These are phyloP conservation scores for Gadopsis marmoratus DNA, from an alignment of 2,797 vertebrate genomes.

Conservation along the genomic window DNA sequence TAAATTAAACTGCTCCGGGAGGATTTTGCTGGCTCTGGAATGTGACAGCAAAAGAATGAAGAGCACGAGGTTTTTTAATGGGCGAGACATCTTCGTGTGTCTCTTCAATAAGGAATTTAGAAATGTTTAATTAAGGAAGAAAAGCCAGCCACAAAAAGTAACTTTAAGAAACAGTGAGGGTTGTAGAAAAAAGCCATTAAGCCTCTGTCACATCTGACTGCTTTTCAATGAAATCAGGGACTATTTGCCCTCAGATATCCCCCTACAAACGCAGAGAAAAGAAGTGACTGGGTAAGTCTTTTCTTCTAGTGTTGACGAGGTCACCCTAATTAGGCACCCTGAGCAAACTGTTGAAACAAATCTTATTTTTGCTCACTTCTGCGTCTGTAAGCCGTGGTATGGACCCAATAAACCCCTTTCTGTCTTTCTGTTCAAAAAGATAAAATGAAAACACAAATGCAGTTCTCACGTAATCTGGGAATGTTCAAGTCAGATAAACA, in stretches of 20 bases:
- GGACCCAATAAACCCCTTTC: constrained; percentile 4
- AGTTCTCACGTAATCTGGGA: constrained; percentile 52
- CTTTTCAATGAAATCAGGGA: constrained; percentile 69
- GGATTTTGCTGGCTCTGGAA: constrained; percentile 12
- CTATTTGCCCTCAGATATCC: constrained; percentile 51
- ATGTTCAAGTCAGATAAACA: constrained; percentile 61
- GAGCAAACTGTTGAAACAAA: constrained; percentile 57
- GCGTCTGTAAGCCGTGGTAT: constrained; percentile 32
- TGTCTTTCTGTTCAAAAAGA: constrained; percentile 29
- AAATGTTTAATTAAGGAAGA: constrained; percentile 68
- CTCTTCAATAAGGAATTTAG: constrained; percentile 39
- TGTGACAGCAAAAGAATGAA: constrained; percentile 20
- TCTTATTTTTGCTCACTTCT: constrained; percentile 41
- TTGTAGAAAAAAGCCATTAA: constrained; percentile 76
- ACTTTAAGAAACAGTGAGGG: constrained; percentile 52
- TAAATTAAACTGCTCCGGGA: constrained; percentile 1
- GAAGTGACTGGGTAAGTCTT: constrained; percentile 32
- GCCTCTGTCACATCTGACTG: constrained; percentile 78
- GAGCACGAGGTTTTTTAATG: constrained; percentile 29
- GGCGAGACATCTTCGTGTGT: constrained; percentile 4
- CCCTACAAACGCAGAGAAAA: constrained; percentile 22
- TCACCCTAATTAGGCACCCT: constrained; percentile 52
- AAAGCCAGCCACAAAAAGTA: constrained; percentile 51
- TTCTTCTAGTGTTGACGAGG: constrained; percentile 52
- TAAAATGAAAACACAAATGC: constrained; percentile 4